A percentile compares a stretch with the other conserved stretches of the same genome.
These are phyloP conservation scores for Tinamus guttatus DNA, from an alignment of 2,113 vertebrate genomes.

Conservation along the genomic window DNA sequence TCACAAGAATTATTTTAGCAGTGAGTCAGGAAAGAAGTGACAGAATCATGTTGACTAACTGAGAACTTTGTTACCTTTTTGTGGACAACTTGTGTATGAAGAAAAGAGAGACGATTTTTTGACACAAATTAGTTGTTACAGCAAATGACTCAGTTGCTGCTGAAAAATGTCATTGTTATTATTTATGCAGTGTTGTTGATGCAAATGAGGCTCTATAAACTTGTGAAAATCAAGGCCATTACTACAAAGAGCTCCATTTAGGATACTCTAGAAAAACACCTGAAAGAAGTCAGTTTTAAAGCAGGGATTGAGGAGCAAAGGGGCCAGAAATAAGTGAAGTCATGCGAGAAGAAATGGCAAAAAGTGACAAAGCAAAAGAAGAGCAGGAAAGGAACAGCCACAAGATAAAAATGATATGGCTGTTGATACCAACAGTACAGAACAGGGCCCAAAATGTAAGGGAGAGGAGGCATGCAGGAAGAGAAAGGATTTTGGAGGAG, in stretches of 20 bases:
- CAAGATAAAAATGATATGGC: background rate
- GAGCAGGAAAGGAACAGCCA: background rate
- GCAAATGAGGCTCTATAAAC: constrained; percentile 55
- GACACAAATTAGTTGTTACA: constrained; percentile 51
- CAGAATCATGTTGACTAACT: constrained; percentile 51
- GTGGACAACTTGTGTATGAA: constrained; percentile 34
- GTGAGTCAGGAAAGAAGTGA: constrained; percentile 27
- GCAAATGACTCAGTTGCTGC: constrained; percentile 50
- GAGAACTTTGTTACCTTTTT: constrained; percentile 47
- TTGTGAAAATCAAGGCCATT: constrained; percentile 40
- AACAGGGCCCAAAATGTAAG: background rate
- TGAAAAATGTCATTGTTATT: constrained; percentile 54
- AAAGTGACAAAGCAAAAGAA: background rate
- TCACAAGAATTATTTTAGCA: constrained; percentile 31
- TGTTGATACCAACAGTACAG: background rate
- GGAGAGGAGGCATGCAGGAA: background rate
- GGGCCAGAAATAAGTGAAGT: background rate
- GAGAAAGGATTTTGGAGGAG: background rate
- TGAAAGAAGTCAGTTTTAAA: constrained; percentile 22
- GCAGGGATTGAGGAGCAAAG: background rate
- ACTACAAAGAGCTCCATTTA: constrained; percentile 4
- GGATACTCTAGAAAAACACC: constrained; percentile 4
- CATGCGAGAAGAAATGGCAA: background rate
- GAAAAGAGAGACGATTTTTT: constrained; percentile 12
- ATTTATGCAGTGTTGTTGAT: constrained; percentile 47